These are phyloP conservation scores for Diadophis punctatus DNA, from an alignment of 2,113 vertebrate species.

Conservation along the genomic window DNA sequence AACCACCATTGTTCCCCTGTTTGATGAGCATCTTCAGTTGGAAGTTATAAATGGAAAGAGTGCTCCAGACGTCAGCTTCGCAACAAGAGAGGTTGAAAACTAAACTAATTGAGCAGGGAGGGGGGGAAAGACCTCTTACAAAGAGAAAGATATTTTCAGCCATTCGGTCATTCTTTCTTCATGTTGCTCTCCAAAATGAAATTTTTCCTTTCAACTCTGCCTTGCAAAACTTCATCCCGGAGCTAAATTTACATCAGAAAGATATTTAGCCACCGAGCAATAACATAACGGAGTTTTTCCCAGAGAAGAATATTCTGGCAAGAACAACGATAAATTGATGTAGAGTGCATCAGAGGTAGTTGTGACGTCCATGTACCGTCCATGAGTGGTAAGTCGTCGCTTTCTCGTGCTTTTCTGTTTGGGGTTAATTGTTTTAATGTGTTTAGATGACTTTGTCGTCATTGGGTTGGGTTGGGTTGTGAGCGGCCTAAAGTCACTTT, in stretches of 20 bases:
- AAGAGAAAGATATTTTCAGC: slow-evolving; percentile 28
- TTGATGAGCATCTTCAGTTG: neutral
- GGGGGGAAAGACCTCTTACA: neutral
- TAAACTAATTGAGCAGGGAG: neutral
- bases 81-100: neutral
- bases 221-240: neutral
- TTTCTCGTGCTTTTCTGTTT: neutral
- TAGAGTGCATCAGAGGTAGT: neutral
- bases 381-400: neutral
- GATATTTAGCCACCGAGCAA: slow-evolving; percentile 23
- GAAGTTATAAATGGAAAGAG: neutral
- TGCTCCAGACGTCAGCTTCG: neutral
- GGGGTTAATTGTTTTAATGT: neutral
- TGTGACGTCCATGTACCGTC: neutral
- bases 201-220: slow-evolving; percentile 6
- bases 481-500: neutral
- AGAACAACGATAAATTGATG: neutral
- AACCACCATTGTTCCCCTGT: neutral
- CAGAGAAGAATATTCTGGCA: neutral
- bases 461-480: neutral
- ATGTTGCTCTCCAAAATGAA: neutral
- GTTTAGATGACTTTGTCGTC: neutral
- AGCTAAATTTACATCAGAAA: slow-evolving; percentile 7
- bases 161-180: slow-evolving; percentile 1
- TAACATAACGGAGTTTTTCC: slow-evolving; percentile 7